A percentile compares a stretch with the other conserved stretches of the same genome.
Conservation (phyloP, 2,888 invertebrate species). For the Mesorhabditis spiculigera region DNA sequence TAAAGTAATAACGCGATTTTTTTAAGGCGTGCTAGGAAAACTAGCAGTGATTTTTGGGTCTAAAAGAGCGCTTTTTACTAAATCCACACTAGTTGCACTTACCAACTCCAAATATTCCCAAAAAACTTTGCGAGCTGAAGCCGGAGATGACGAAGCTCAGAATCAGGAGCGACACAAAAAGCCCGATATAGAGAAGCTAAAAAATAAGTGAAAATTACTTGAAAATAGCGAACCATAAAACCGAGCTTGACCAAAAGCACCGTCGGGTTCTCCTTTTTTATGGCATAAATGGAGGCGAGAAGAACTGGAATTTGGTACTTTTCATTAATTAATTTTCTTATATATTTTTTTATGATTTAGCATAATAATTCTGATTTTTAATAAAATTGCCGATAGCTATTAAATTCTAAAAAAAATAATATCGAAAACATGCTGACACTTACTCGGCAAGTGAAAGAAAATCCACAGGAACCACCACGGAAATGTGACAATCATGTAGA, state of each 20-base stretch:
- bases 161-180: neutral
- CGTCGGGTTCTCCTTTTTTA: neutral
- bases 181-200: neutral
- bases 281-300: neutral
- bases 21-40: too few species aligned
- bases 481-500: slow-evolving; percentile 5
- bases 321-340: too few species aligned
- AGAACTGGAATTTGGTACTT: neutral
- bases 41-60: neutral
- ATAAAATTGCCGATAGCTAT: too few species aligned
- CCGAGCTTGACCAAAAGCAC: neutral
- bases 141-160: neutral
- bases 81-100: neutral
- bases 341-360: too few species aligned
- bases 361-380: too few species aligned
- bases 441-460: slow-evolving; percentile 1
- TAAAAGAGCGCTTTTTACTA: neutral
- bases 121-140: neutral
- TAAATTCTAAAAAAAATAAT: neutral
- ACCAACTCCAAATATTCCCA: slow-evolving; percentile 6
- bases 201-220: neutral
- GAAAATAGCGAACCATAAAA: neutral
- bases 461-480: slow-evolving; percentile 4
- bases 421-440: neutral
- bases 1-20: too few species aligned